A percentile compares a stretch with the other conserved stretches of the same genome.
phyloP scores from a whole-genome alignment of 1,140 invertebrate species.

The Procambarus virginalis region DNA sequence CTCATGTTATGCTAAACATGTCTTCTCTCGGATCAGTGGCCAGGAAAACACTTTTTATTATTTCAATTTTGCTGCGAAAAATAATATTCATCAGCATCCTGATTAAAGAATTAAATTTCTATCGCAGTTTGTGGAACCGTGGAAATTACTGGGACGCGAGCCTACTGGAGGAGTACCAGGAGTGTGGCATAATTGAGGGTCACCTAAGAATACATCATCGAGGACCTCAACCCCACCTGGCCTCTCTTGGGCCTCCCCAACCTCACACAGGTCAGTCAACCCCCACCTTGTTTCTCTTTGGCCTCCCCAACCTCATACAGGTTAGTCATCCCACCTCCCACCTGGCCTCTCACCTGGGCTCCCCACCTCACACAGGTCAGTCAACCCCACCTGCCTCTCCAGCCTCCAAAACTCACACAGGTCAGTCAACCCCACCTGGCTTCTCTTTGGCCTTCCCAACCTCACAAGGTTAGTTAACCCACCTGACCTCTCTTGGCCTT shows the following conservation, averaged over 20 bases:
- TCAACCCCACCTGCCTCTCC: too few species aligned
- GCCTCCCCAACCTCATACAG: constrained; percentile 10
- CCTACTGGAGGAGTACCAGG: neutral
- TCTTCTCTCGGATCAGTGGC: too few species aligned
- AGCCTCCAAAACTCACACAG: too few species aligned
- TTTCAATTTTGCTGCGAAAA: too few species aligned
- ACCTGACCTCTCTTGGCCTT: neutral
- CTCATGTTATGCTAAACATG: too few species aligned
- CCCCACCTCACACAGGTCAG: too few species aligned
- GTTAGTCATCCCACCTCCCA: neutral
- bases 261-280: constrained; percentile 12
- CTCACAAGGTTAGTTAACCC: too few species aligned
- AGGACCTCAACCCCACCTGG: constrained; percentile 1
- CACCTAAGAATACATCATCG: constrained; percentile 9
- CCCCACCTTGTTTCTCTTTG: neutral
- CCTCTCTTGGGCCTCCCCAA: constrained; percentile 1
- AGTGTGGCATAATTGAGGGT: constrained; percentile 10
- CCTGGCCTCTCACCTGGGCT: too few species aligned
- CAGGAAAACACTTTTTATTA: too few species aligned
- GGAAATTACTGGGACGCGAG: neutral
- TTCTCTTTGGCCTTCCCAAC: too few species aligned
- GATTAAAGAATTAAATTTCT: neutral
- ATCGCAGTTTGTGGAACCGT: constrained; percentile 4
- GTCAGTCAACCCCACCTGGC: constrained; percentile 6
- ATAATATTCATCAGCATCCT: too few species aligned